Conservation (phyloP, 2,113 vertebrate genomes). For the Protomyctophum bolini region DNA sequence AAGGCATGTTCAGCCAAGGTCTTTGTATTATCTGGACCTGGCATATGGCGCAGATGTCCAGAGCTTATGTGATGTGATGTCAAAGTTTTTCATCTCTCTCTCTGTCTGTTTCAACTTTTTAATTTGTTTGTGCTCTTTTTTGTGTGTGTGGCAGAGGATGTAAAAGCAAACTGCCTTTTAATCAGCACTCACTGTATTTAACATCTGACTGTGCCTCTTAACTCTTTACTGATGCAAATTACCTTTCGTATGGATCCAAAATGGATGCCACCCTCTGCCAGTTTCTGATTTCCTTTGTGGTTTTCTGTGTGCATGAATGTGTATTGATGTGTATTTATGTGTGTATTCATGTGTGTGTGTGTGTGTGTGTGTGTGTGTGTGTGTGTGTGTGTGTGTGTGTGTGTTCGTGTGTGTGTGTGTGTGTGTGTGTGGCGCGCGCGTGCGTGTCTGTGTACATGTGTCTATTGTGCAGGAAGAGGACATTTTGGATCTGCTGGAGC, state of each 20-base stretch:
- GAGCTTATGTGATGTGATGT: slow-evolving; percentile 32
- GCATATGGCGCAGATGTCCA: slow-evolving; percentile 27
- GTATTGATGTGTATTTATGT: background rate
- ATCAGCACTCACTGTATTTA: background rate
- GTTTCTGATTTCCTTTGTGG: slow-evolving; percentile 16
- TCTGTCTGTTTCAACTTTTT: background rate
- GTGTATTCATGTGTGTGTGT: too few relatives aligned
- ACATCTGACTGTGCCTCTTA: background rate
- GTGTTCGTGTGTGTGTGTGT: background rate
- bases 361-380: too few relatives aligned
- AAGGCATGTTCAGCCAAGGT: slow-evolving; percentile 35
- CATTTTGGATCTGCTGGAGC: slow-evolving; percentile 95
- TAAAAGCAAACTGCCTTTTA: background rate
- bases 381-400: too few relatives aligned
- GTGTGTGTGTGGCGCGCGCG: slow-evolving; percentile 8
- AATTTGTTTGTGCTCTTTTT: too few relatives aligned
- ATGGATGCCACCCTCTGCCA: background rate
- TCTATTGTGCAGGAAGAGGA: slow-evolving; percentile 89
- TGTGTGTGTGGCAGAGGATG: too few relatives aligned
- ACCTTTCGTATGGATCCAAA: background rate
- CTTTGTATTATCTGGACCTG: slow-evolving; percentile 1
- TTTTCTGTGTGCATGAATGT: slow-evolving; percentile 11
- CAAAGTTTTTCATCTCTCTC: slow-evolving; percentile 30
- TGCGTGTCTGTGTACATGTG: background rate
- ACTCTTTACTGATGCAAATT: background rate